phyloP scores from a whole-genome alignment of 2,113 vertebrate genomes.

The Lepisosteus oculatus region DNA sequence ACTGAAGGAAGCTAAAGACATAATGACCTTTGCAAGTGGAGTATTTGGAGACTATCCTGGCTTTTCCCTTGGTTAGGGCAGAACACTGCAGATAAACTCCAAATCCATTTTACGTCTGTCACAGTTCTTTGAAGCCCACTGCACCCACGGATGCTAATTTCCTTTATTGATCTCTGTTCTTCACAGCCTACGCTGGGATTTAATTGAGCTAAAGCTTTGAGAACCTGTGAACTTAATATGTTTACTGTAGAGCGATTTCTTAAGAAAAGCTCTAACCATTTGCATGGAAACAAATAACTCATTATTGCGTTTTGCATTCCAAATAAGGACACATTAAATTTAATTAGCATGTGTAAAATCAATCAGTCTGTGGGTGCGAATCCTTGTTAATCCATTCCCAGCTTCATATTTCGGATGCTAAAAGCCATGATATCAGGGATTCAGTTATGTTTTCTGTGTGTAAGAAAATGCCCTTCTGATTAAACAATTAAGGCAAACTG shows the following conservation, averaged over 20 bases:
- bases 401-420: constrained; percentile 1
- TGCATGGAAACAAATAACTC: constrained; percentile 3
- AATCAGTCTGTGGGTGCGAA: constrained; percentile 12
- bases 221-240: constrained; percentile 20
- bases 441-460: neutral
- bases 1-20: constrained; percentile 12
- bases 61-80: neutral
- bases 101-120: constrained; percentile 14
- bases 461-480: too few relatives aligned
- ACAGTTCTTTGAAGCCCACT: constrained; percentile 19
- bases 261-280: neutral
- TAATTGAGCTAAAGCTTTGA: constrained; percentile 24
- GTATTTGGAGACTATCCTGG: constrained; percentile 3
- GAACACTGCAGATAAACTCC: constrained; percentile 5
- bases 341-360: constrained; percentile 26
- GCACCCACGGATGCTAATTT: constrained; percentile 29
- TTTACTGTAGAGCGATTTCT: constrained; percentile 20
- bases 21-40: constrained; percentile 11
- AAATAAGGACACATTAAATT: constrained; percentile 21
- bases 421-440: neutral
- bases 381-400: neutral
- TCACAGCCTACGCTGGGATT: constrained; percentile 19
- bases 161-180: constrained; percentile 25
- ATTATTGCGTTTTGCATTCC: constrained; percentile 18
- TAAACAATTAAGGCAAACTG: neutral